Percentiles rank a stretch among this genome's conserved stretches.
phyloP scores from a whole-genome alignment of 2,797 vertebrate species.

The Eulemur rubriventer region DNA sequence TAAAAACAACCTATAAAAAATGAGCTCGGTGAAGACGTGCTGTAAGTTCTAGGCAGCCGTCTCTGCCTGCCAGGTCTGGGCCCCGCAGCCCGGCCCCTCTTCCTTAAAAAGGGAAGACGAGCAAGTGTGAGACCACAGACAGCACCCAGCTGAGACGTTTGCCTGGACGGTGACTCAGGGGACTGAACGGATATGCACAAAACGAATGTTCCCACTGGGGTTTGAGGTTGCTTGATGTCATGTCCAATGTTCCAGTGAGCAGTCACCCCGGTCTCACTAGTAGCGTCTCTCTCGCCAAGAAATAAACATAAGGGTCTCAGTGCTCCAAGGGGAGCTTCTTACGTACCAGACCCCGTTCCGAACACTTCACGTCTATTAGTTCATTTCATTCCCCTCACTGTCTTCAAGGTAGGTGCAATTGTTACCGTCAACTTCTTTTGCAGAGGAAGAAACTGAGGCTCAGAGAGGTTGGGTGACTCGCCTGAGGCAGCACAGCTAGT shows the following conservation, averaged over 20 bases:
- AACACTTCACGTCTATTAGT: neutral
- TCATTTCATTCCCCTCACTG: neutral
- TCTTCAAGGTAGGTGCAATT: neutral
- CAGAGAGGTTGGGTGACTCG: neutral
- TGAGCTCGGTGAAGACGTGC: neutral
- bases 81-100: neutral
- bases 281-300: neutral
- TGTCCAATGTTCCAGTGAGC: neutral
- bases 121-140: neutral
- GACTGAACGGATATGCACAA: neutral
- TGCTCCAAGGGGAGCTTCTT: neutral
- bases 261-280: neutral
- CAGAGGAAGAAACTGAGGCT: neutral
- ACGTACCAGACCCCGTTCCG: accelerated
- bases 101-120: neutral
- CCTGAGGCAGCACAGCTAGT: neutral
- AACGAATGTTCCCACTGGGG: neutral
- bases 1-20: neutral
- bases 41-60: neutral
- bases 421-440: neutral
- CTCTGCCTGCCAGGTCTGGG: too few species aligned
- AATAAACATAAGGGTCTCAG: neutral
- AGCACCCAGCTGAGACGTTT: neutral
- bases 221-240: neutral
- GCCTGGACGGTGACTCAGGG: neutral